Evolutionary conservation across 2,113 vertebrate species (phyloP), one percentile per base, ranked within the genome.

Genomic region (Drymodes brunneopygia): DNA sequence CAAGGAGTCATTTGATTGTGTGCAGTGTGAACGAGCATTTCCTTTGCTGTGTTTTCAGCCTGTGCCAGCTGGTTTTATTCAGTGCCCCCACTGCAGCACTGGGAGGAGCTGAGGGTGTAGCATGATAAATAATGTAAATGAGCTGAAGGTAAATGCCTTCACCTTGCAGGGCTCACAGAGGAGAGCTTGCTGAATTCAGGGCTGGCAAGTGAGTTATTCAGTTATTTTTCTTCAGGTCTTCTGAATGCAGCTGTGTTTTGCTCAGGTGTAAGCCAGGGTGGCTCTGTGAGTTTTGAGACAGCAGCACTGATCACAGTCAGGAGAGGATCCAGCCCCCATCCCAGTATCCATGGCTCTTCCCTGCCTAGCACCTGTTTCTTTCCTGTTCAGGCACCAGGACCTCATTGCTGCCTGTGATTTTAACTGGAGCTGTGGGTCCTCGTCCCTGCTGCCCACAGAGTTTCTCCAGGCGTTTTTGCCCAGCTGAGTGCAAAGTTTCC

Each of bases 1-100:
- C 53, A 51, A 12, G 0, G 15, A 77, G 45, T 23, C 0, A 6
- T 60, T 66, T 47, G 40, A 5, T 35, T 15, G 13, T 2, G 1
- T 8, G n/a, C 7, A 3, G 11, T 3, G 8, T 12, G 24, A 24
- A 25, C 22, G 36, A 51, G 13, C 27, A 3, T 89, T 84, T 78
- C 47, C 54, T 65, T 25, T 22, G 7, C 69, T 0, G 0, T 57
- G 40, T 40, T 79, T n/a, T 21, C 66, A 75, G 5, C 60, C 69
- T 28, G 0, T 18, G 73, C 0, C 13, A 88, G 61, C 70, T 79
- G 74, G 15, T 62, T 94, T 70, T 83, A 40, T n/a, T 80, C 58
- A 22, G 70, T 65, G 66, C 2, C 29, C 24, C 24, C 36, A 11
- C 57, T 29, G 3, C 4, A 50, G 38, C 36, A 7, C 47, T 48